Conservation (phyloP, 2,797 vertebrate genomes). For the Meriones psammophilus region DNA sequence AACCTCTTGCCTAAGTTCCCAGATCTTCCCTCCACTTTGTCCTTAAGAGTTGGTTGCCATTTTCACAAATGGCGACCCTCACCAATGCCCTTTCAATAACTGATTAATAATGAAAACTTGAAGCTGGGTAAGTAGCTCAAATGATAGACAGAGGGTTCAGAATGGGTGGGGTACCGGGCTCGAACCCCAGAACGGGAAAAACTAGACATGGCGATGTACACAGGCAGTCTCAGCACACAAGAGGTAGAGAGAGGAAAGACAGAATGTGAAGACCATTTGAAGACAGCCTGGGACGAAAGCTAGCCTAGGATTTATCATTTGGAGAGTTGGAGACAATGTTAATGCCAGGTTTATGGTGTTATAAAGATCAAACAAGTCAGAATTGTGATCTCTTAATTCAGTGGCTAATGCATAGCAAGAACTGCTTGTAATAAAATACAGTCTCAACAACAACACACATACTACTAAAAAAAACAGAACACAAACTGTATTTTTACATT, state of each 20-base stretch:
- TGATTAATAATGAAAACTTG: not conserved
- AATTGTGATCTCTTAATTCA: not conserved
- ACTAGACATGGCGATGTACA: not conserved
- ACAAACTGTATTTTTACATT: constrained; percentile 4
- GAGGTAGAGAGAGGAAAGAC: not conserved
- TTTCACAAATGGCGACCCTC: not conserved
- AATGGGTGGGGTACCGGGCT: not conserved
- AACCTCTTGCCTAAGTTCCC: not conserved
- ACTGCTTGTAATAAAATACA: not conserved
- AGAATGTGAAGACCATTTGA: not conserved
- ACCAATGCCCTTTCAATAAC: not conserved
- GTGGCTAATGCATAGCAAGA: not conserved
- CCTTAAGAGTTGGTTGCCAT: not conserved
- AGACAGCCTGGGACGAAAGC: not conserved
- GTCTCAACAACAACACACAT: not conserved
- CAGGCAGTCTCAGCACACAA: not conserved
- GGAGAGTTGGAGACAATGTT: not conserved
- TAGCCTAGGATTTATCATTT: not conserved
- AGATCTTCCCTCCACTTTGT: not conserved
- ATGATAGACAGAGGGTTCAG: too few relatives aligned
- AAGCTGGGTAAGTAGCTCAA: not conserved
- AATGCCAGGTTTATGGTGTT: not conserved
- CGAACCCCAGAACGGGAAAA: not conserved
- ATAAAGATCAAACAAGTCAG: constrained; percentile 29
- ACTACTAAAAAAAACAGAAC: not conserved